phyloP scores from a whole-genome alignment of 2,797 vertebrate species.

The Chromobotia macracanthus region DNA sequence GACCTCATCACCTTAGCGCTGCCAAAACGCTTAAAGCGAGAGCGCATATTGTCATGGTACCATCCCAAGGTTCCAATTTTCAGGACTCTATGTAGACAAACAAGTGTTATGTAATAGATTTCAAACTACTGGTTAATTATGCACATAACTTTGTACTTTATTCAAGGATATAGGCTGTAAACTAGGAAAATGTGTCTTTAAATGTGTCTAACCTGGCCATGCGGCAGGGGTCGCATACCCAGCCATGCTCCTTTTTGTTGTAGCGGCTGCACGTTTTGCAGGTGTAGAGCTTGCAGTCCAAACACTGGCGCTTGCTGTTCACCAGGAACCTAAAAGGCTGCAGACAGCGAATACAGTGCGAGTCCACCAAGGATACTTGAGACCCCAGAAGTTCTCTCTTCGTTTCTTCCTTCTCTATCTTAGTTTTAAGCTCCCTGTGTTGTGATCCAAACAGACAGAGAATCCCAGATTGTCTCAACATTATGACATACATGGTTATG shows the following conservation, averaged over 20 bases:
- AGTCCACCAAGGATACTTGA: constrained; percentile 76
- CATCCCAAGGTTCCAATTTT: constrained; percentile 89
- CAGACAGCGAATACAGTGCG: constrained; percentile 89
- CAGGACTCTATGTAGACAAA: constrained; percentile 76
- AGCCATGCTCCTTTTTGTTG: constrained; percentile 87
- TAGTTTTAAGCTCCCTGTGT: constrained; percentile 82
- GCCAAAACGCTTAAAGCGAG: constrained; percentile 92
- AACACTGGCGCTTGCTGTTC: constrained; percentile 84
- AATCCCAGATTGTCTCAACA: not conserved
- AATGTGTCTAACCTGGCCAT: constrained; percentile 86
- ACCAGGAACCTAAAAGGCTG: constrained; percentile 89
- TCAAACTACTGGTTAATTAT: not conserved
- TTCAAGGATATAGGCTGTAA: not conserved
- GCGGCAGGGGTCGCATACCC: constrained; percentile 91
- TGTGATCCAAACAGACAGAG: not conserved
- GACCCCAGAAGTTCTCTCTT: constrained; percentile 82
- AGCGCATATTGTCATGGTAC: constrained; percentile 88
- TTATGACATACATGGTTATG: constrained; percentile 4
- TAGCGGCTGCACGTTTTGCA: constrained; percentile 88
- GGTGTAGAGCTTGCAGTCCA: constrained; percentile 83
- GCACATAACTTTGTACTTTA: not conserved
- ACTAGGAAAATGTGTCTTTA: not conserved
- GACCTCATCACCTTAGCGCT: constrained; percentile 93
- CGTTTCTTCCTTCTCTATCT: constrained; percentile 83
- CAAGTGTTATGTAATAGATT: not conserved